These are phyloP conservation scores for Rosalia funebris DNA, from an alignment of 2,888 invertebrate genomes.

Conservation along the genomic window DNA sequence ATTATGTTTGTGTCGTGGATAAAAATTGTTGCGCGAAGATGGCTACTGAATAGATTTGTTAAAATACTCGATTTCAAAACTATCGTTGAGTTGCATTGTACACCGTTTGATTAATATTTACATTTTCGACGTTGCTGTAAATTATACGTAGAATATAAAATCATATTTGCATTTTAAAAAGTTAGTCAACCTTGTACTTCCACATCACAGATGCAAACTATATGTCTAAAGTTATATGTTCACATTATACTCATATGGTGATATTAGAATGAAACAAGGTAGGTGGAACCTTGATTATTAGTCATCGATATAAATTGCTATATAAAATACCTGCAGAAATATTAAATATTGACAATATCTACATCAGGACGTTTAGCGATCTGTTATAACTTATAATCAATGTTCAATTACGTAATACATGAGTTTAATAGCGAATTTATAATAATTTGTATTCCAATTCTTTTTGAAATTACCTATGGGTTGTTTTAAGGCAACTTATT, in stretches of 20 bases:
- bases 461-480: no score
- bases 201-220: not conserved
- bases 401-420: not conserved
- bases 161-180: not conserved
- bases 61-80: no score
- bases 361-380: not conserved
- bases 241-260: slow-evolving; percentile 3
- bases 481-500: no score
- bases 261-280: slow-evolving; percentile 1
- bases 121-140: no score
- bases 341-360: not conserved
- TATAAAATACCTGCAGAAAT: not conserved
- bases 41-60: no score
- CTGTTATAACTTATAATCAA: not conserved
- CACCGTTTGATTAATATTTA: no score
- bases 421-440: no score
- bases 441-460: no score
- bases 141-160: no score
- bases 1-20: no score
- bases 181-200: not conserved
- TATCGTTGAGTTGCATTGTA: no score
- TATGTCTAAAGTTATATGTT: not conserved
- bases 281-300: slow-evolving; percentile 13
- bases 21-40: no score
- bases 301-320: slow-evolving; percentile 8